A percentile compares a stretch with the other conserved stretches of the same genome.
Conservation (phyloP, 2,888 invertebrate species). For the Tetranychus piercei region DNA sequence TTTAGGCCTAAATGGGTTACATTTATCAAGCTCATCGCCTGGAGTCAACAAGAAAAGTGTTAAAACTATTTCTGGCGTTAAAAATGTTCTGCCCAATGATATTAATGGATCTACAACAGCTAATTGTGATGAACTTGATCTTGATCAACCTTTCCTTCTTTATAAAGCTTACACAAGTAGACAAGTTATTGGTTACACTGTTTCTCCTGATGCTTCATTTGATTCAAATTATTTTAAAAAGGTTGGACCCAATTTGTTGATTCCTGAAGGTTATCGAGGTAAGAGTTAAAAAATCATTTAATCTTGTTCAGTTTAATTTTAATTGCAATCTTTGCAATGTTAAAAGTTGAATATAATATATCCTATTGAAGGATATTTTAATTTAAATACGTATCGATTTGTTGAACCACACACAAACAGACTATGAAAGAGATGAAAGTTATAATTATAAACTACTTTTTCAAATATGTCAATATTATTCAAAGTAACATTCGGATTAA, state of each 20-base stretch:
- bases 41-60: not conserved
- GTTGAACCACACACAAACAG: not conserved
- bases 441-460: too few relatives aligned
- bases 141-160: conserved; percentile 42
- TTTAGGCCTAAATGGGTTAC: not conserved
- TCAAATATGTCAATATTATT: too few relatives aligned
- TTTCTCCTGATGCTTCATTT: conserved; percentile 24
- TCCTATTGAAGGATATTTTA: not conserved
- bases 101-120: not conserved
- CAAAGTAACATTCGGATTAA: too few relatives aligned
- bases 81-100: not conserved
- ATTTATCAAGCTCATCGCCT: not conserved
- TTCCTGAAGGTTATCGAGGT: conserved; percentile 14
- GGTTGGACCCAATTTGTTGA: conserved; percentile 8
- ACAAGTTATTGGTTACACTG: conserved; percentile 44
- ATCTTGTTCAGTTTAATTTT: not conserved
- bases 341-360: not conserved
- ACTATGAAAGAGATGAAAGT: too few relatives aligned
- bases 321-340: not conserved
- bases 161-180: conserved; percentile 45
- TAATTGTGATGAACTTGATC: conserved; percentile 27
- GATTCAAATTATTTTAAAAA: conserved; percentile 7
- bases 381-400: not conserved
- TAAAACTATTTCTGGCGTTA: not conserved
- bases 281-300: not conserved